Base-by-base conservation (phyloP, 1,140 invertebrate species). In the Trypoxylus dichotomus region DNA sequence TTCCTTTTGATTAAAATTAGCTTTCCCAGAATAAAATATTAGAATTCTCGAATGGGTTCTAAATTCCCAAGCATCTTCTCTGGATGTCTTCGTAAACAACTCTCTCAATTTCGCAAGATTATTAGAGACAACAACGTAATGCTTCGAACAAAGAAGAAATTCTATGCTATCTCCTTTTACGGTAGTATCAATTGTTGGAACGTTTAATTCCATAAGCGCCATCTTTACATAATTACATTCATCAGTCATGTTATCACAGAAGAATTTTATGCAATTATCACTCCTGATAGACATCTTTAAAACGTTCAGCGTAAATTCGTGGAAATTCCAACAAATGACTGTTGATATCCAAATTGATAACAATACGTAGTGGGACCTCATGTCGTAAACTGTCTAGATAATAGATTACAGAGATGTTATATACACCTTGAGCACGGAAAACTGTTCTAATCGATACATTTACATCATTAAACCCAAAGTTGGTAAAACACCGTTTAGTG, bases 91-190 rank as follows among this genome's bases (percentile, higher is more conserved):
- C 11, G 27, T 74, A 42, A 74, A 74, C 3, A 74, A 41, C 0
- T 74, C 3, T 21, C 32, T 42, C 5, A 74, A 2, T 41, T 37
- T n/a, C 8, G 29, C 41, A 43, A 74, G 13, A 0, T 74, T 74
- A 42, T 74, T 74, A 3, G 72, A 25, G 5, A 74, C 21, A 13
- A 74, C 19, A 15, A 74, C n/a, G 29, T 74, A 74, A 41, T 74
- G n/a, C 32, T 41, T 68, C 2, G 19, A 24, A 29, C 60, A 68
- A 25, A 68, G 27, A 3, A 68, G 24, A 29, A 8, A 11, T n/a
- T 68, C 10, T 68, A 29, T 8, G 27, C 24, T 24, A 24, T 68
- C 27, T 2, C 27, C 2, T 29, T 27, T 68, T 27, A 27, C 15
- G 7, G 60, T 29, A 24, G 24, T 10, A 29, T 68, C 60, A 19